phyloP scores from a whole-genome alignment of 2,113 vertebrate genomes.

The Notarius lentiginosus region DNA sequence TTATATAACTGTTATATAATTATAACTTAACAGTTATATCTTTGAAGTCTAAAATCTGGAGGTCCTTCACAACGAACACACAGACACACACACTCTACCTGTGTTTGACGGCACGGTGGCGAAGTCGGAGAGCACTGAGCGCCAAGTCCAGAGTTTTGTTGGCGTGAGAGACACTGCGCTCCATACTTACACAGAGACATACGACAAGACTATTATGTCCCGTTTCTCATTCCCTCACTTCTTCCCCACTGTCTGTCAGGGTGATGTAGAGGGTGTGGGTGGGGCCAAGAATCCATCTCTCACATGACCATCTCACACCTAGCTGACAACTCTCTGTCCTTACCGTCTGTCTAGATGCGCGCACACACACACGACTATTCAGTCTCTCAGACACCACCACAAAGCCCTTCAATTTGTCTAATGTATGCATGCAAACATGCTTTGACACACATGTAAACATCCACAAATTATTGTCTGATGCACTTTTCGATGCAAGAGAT shows the following conservation, averaged over 20 bases:
- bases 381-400: not conserved
- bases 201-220: not conserved
- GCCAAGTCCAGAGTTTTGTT: constrained; percentile 68
- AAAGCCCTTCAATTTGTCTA: not conserved
- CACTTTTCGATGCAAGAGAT: not conserved
- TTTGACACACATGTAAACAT: not conserved
- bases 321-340: constrained; percentile 20
- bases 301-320: constrained; percentile 50
- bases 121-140: constrained; percentile 67
- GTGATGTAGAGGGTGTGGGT: not conserved
- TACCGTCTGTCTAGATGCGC: not conserved
- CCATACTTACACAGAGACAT: constrained; percentile 54
- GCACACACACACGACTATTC: not conserved
- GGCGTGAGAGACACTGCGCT: constrained; percentile 49
- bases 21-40: not conserved
- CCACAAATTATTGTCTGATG: not conserved
- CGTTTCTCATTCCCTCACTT: constrained; percentile 34
- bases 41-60: not conserved
- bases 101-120: constrained; percentile 65
- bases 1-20: no score
- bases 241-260: constrained; percentile 28
- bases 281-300: constrained; percentile 40
- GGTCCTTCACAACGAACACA: not conserved
- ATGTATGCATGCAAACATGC: not conserved
- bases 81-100: constrained; percentile 61